These are phyloP conservation scores for Drosophila aff. DNA, from an alignment of 1,140 invertebrate genomes.

Conservation along the genomic window DNA sequence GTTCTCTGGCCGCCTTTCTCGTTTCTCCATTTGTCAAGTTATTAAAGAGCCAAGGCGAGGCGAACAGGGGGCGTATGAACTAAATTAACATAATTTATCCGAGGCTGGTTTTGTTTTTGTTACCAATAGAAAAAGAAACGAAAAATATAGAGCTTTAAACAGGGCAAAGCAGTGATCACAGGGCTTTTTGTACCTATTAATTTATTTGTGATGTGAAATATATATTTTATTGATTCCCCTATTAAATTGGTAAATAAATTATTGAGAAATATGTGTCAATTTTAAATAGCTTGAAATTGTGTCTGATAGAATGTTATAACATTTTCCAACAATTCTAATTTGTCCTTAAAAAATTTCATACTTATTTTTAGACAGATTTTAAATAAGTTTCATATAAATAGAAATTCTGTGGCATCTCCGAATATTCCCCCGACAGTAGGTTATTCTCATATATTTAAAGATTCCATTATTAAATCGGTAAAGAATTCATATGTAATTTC, in stretches of 20 bases:
- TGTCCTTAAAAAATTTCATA: too few relatives aligned
- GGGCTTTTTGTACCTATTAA: background rate
- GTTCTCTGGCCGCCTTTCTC: constrained; percentile 31
- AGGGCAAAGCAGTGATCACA: constrained; percentile 8
- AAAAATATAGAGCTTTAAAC: background rate
- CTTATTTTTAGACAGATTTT: too few relatives aligned
- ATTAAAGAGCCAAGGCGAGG: constrained; percentile 49
- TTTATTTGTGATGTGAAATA: background rate
- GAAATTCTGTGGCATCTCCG: too few relatives aligned
- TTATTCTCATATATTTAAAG: too few relatives aligned
- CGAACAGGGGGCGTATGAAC: constrained; percentile 3
- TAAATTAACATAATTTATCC: constrained; percentile 80
- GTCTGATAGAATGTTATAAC: too few relatives aligned
- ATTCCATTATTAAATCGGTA: background rate
- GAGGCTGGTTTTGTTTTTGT: constrained; percentile 20
- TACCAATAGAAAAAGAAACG: constrained; percentile 5
- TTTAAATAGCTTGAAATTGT: too few relatives aligned
- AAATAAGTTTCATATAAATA: too few relatives aligned
- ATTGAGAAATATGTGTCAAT: too few relatives aligned
- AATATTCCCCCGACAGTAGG: too few relatives aligned
- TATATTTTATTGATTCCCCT: background rate
- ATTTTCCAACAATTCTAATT: too few relatives aligned
- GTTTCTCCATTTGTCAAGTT: constrained; percentile 75
- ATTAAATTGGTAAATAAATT: too few relatives aligned
- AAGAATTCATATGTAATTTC: background rate